A percentile compares a stretch with the other conserved stretches of the same genome.
phyloP scores from a whole-genome alignment of 2,113 vertebrate genomes.

The Xenopus borealis region DNA sequence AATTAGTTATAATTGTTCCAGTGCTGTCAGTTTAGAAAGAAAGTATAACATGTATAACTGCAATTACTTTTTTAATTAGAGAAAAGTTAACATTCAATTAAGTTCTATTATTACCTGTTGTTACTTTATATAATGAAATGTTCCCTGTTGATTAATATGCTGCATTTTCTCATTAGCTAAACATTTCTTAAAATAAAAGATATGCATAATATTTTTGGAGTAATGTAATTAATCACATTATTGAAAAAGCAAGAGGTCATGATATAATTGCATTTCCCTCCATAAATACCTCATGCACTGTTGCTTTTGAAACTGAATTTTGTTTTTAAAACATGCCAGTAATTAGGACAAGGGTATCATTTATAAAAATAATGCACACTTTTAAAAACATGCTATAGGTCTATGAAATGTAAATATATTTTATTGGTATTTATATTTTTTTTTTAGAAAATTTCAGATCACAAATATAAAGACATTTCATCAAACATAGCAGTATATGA shows the following conservation, averaged over 20 bases:
- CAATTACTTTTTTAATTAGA: background rate
- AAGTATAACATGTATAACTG: background rate
- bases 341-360: no score
- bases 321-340: no score
- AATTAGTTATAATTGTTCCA: no score
- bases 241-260: constrained; percentile 8
- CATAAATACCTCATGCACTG: background rate
- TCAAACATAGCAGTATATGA: no score
- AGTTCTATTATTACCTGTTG: constrained; percentile 2
- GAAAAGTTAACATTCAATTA: constrained; percentile 14
- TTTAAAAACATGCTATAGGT: no score
- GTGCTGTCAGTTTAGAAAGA: background rate
- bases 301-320: no score
- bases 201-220: constrained; percentile 19
- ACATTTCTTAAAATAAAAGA: constrained; percentile 18
- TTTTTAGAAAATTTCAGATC: no score
- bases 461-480: no score
- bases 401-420: no score
- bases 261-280: background rate
- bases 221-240: constrained; percentile 11
- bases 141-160: constrained; percentile 15
- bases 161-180: constrained; percentile 12
- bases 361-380: no score
- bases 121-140: constrained; percentile 3
- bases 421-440: no score